phyloP scores from a whole-genome alignment of 2,888 invertebrate genomes.

The Leptothorax acervorum region DNA sequence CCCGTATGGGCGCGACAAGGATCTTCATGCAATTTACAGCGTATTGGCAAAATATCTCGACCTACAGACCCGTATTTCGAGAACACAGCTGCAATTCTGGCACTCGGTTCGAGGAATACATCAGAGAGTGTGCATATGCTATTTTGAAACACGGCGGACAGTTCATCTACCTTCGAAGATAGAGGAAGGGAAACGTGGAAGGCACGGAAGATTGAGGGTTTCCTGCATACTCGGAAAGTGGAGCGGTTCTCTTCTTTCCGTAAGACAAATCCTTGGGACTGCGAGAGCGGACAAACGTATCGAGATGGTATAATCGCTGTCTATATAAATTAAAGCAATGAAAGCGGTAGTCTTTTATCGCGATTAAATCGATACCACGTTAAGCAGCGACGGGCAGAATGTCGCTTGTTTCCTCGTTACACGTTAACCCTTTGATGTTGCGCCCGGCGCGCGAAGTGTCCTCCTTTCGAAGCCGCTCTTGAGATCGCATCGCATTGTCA shows the following conservation, averaged over 20 bases:
- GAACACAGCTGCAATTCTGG: constrained; percentile 44
- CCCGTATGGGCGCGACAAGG: not conserved
- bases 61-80: not conserved
- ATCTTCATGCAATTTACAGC: constrained; percentile 27
- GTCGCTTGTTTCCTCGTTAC: not conserved
- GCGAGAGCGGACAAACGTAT: constrained; percentile 75
- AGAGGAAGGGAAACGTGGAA: too few relatives aligned
- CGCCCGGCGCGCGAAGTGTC: constrained; percentile 36
- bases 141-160: not conserved
- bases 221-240: constrained; percentile 45
- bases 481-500: constrained; percentile 60
- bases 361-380: constrained; percentile 82
- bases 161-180: constrained; percentile 8
- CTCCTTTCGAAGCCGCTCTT: constrained; percentile 54
- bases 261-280: constrained; percentile 72
- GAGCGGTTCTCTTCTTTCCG: constrained; percentile 62
- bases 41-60: constrained; percentile 36
- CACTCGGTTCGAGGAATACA: constrained; percentile 43
- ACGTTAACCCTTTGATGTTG: constrained; percentile 62
- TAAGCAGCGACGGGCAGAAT: constrained; percentile 62
- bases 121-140: constrained; percentile 40
- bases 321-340: constrained; percentile 79
- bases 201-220: constrained; percentile 43
- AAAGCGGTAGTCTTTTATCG: constrained; percentile 80
- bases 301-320: constrained; percentile 68